Evolutionary conservation across 2,888 invertebrate species (phyloP).

Genomic region (Julus scandinavius): DNA sequence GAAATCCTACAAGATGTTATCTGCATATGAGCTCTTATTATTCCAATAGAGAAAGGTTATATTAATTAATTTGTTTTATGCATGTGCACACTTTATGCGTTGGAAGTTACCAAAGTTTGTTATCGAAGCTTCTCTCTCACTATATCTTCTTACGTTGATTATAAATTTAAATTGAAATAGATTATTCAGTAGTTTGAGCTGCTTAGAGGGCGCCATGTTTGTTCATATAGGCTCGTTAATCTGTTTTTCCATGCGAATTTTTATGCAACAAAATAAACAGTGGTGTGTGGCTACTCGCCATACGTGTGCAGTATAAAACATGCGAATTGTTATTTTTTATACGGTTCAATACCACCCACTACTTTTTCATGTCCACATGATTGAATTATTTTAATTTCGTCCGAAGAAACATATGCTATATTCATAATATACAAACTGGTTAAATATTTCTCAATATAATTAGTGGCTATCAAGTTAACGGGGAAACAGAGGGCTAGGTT

Average conservation of each 20-base stretch:
- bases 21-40: background rate
- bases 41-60: background rate
- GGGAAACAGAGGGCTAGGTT: background rate
- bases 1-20: background rate
- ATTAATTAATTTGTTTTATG: background rate
- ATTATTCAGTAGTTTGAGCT: background rate
- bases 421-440: too few species aligned
- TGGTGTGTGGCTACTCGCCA: background rate
- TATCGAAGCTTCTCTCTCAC: background rate
- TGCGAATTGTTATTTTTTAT: background rate
- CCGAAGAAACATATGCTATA: too few species aligned
- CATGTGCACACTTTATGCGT: background rate
- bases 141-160: background rate
- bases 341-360: background rate
- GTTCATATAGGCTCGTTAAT: background rate
- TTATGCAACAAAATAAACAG: background rate
- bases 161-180: slow-evolving; percentile 10
- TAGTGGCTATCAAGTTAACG: background rate
- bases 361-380: background rate
- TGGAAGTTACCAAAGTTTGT: background rate
- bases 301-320: background rate
- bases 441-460: too few species aligned
- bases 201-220: background rate
- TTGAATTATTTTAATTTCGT: too few species aligned
- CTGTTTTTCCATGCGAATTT: background rate